A percentile compares a stretch with the other conserved stretches of the same genome.
Conservation (phyloP, 1,140 invertebrate genomes). For the Lepidurus apus region DNA sequence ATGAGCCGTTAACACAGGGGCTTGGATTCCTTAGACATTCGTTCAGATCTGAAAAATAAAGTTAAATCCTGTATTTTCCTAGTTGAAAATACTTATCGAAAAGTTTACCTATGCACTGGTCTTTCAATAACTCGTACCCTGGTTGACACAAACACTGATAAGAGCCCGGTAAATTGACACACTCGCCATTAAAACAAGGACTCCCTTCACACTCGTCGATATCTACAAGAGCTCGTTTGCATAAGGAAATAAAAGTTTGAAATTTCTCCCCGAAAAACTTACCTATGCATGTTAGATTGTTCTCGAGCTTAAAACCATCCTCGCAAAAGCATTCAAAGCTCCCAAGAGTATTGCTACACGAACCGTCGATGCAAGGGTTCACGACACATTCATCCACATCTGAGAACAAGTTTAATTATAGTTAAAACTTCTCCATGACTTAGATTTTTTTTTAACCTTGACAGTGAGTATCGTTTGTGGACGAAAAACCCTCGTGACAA, state of each 20-base stretch:
- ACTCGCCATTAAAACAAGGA: constrained; percentile 39
- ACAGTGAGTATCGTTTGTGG: constrained; percentile 45
- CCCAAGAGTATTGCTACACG: constrained; percentile 74
- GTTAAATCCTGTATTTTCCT: too few species aligned
- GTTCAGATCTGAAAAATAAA: constrained; percentile 46
- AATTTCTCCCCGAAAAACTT: constrained; percentile 53
- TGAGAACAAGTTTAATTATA: constrained; percentile 36
- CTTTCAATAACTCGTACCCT: constrained; percentile 42
- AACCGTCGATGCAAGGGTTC: constrained; percentile 50
- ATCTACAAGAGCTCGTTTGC: constrained; percentile 42
- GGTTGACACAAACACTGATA: constrained; percentile 44
- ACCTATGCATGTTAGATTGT: constrained; percentile 39
- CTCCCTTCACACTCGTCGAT: constrained; percentile 37
- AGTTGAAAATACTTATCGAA: too few species aligned
- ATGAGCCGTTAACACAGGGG: constrained; percentile 58
- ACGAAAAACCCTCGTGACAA: constrained; percentile 46
- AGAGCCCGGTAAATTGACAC: constrained; percentile 42
- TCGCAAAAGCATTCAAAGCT: constrained; percentile 76
- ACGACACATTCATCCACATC: constrained; percentile 63
- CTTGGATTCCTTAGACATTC: constrained; percentile 52
- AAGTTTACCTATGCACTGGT: constrained; percentile 35
- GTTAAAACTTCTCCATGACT: constrained; percentile 39
- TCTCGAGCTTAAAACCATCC: constrained; percentile 58
- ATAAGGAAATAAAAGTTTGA: constrained; percentile 38
- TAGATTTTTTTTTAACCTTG: constrained; percentile 43